A percentile compares a stretch with the other conserved stretches of the same genome.
These are phyloP conservation scores for Chironomus tentans DNA, from an alignment of 2,888 invertebrate species.

Conservation along the genomic window DNA sequence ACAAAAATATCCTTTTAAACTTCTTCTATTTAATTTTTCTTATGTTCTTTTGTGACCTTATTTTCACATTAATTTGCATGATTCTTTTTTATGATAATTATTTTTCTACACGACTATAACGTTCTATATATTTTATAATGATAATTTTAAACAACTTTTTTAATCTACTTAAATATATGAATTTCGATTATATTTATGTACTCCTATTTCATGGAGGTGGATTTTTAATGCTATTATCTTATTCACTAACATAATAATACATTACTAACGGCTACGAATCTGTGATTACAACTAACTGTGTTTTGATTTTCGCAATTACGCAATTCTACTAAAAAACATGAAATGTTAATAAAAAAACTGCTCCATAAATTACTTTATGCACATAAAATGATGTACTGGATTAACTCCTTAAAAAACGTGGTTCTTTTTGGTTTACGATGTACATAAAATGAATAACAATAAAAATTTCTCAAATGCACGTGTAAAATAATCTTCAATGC, in stretches of 20 bases:
- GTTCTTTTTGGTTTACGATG: too few species aligned
- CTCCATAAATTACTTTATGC: background rate
- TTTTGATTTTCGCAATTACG: background rate
- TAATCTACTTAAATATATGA: slow-evolving; percentile 21
- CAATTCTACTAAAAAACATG: background rate
- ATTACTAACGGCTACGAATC: background rate
- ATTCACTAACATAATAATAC: background rate
- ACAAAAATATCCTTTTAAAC: background rate
- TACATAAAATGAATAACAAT: too few species aligned
- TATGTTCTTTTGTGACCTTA: slow-evolving; percentile 33
- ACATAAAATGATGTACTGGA: too few species aligned
- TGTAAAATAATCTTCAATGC: too few species aligned
- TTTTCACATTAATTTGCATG: slow-evolving; percentile 33
- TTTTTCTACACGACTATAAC: slow-evolving; percentile 20
- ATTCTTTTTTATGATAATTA: slow-evolving; percentile 28
- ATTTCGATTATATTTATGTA: background rate
- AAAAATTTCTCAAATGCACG: too few species aligned
- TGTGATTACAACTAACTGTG: background rate
- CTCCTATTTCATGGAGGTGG: background rate
- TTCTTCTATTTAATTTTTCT: slow-evolving; percentile 32
- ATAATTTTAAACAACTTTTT: background rate
- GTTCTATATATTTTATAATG: slow-evolving; percentile 7
- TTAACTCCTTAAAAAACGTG: too few species aligned
- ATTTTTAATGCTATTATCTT: background rate
- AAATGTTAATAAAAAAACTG: background rate